Base-by-base conservation (phyloP, 2,113 vertebrate genomes). In the Chrysochloris asiatica region DNA sequence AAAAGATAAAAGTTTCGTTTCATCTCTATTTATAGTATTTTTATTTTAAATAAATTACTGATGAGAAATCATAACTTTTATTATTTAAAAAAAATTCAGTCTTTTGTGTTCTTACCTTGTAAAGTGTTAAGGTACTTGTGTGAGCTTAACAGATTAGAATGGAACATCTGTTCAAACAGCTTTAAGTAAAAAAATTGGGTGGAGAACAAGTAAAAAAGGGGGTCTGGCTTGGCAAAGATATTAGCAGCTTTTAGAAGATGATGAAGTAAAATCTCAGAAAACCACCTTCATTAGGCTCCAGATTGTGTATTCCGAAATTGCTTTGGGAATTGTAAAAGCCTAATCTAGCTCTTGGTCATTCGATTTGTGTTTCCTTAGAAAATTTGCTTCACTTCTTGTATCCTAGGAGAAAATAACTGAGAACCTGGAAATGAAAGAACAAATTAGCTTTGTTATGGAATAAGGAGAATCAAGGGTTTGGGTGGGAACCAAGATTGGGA, bases 361-460 rank as follows among this genome's bases (percentile, higher is more conserved):
- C 93, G 38, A 86, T 90, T 54, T 52, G 6, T 59, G 5, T 94
- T 88, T 41, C 38, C 61, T 48, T 47, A 75, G 59, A 82, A 85
- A 77, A n/a, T 86, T 77, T 78, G 21, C 22, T 48, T 73, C 2
- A 13, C 28, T 24, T 67, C 24, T 36, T 75, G 41, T 90, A 56
- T 79, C 19, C 12, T 78, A 56, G 10, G 43, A 93, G 52, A 79
- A 43, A 81, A 50, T 63, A 52, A 76, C 19, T 28, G 10, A 78
- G 56, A 80, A 47, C 71, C 26, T 81, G 17, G 47, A 82, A 90
- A 43, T 47, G 16, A 77, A 81, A 47, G n/a, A 69, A 19, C 33
- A 92, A 14, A 2, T 91, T 88, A 90, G 14, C 26, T 85, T 47
- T 92, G 45, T 38, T 80, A 79, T 63, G n/a, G 47, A 79, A 26